Evolutionary conservation across 2,113 vertebrate species (phyloP).

Genomic region (Gallinago media): DNA sequence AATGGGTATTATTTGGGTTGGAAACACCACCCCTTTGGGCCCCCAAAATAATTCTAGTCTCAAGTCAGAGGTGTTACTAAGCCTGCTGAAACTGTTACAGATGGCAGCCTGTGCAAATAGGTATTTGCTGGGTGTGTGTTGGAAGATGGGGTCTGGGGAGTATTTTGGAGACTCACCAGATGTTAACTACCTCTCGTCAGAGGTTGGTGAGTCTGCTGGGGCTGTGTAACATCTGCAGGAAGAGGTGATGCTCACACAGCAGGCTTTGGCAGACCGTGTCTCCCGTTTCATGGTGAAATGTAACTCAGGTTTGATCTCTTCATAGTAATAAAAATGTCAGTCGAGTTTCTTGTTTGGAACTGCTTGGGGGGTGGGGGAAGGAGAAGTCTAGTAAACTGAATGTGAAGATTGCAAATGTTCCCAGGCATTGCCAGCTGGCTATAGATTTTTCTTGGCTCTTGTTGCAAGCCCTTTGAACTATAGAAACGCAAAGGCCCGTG

Average conservation of each 20-base stretch:
- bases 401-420: slow-evolving; percentile 9
- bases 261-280: background rate
- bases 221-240: background rate
- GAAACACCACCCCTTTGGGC: accelerated
- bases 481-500: background rate
- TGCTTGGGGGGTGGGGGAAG: background rate
- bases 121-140: background rate
- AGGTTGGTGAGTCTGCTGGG: background rate
- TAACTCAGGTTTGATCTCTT: slow-evolving; percentile 2
- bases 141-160: background rate
- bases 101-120: background rate
- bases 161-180: background rate
- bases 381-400: background rate
- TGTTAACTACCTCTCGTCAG: background rate
- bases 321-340: slow-evolving; percentile 15
- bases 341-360: background rate
- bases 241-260: background rate
- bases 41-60: background rate
- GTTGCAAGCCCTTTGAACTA: slow-evolving; percentile 34
- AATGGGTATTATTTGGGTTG: background rate
- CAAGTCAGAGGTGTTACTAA: background rate
- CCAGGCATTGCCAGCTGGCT: slow-evolving; percentile 43
- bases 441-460: slow-evolving; percentile 52
- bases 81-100: background rate
- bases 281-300: background rate